Conservation (phyloP, 2,888 invertebrate genomes). For the Ditylenchus weischeri region DNA sequence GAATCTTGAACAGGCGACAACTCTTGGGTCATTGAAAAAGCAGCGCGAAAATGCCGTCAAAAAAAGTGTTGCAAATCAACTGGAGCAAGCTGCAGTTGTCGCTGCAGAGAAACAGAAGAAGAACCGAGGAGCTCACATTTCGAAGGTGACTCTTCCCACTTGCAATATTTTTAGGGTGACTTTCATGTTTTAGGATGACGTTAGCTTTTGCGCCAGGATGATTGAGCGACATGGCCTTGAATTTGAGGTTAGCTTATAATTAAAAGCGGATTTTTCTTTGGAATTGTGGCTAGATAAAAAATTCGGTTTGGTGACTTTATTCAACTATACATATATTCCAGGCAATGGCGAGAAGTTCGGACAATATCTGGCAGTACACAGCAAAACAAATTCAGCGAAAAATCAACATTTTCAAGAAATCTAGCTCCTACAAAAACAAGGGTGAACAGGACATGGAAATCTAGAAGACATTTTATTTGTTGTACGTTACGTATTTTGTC, state of each 20-base stretch:
- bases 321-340: constrained; percentile 21
- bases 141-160: background rate
- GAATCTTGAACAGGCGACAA: background rate
- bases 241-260: constrained; percentile 37
- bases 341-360: constrained; percentile 53
- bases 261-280: background rate
- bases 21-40: background rate
- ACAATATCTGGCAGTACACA: constrained; percentile 53
- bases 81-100: background rate
- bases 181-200: constrained; percentile 26
- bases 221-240: constrained; percentile 46
- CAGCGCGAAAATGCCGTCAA: background rate
- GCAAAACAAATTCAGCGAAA: constrained; percentile 51
- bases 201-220: constrained; percentile 51
- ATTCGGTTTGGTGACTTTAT: too few relatives aligned
- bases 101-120: constrained; percentile 1
- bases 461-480: constrained; percentile 1
- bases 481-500: constrained; percentile 5
- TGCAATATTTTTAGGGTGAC: too few relatives aligned
- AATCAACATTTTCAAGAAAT: constrained; percentile 42
- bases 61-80: background rate
- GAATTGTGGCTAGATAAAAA: background rate
- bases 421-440: constrained; percentile 4
- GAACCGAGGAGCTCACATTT: background rate
- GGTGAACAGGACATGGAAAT: background rate